Conservation (phyloP, 2,888 invertebrate species). For the Myopa tessellatipennis region DNA sequence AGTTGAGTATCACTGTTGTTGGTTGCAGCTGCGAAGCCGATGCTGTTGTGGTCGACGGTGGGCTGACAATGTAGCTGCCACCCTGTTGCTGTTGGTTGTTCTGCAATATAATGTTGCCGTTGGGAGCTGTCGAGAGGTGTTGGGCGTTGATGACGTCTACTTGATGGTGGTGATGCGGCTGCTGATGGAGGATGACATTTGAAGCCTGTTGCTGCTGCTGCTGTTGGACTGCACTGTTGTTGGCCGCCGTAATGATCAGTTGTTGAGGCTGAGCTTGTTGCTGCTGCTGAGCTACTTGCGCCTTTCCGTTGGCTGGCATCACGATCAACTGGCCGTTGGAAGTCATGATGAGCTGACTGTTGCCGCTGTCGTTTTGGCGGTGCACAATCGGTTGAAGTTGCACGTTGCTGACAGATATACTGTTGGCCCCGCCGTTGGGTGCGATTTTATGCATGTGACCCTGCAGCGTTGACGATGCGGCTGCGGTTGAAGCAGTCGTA, state of each 20-base stretch:
- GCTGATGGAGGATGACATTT: constrained; percentile 51
- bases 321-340: constrained; percentile 67
- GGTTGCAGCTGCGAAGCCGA: constrained; percentile 53
- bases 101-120: constrained; percentile 53
- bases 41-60: constrained; percentile 41
- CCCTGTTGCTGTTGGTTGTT: constrained; percentile 55
- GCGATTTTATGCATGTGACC: constrained; percentile 52
- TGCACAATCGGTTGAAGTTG: constrained; percentile 60
- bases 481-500: constrained; percentile 48
- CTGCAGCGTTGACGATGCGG: constrained; percentile 74
- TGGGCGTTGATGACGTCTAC: constrained; percentile 48
- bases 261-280: constrained; percentile 45
- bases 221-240: constrained; percentile 48
- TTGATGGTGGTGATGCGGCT: constrained; percentile 44
- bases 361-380: constrained; percentile 51
- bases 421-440: constrained; percentile 52
- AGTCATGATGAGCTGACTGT: constrained; percentile 67
- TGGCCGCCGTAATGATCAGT: constrained; percentile 47
- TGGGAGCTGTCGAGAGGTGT: constrained; percentile 51
- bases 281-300: constrained; percentile 53
- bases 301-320: constrained; percentile 58
- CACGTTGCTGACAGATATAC: constrained; percentile 53
- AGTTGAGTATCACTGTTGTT: constrained; percentile 57
- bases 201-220: constrained; percentile 42
- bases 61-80: constrained; percentile 54